These are phyloP conservation scores for Meloidogyne hapla DNA, from an alignment of 1,140 invertebrate species.

Conservation along the genomic window DNA sequence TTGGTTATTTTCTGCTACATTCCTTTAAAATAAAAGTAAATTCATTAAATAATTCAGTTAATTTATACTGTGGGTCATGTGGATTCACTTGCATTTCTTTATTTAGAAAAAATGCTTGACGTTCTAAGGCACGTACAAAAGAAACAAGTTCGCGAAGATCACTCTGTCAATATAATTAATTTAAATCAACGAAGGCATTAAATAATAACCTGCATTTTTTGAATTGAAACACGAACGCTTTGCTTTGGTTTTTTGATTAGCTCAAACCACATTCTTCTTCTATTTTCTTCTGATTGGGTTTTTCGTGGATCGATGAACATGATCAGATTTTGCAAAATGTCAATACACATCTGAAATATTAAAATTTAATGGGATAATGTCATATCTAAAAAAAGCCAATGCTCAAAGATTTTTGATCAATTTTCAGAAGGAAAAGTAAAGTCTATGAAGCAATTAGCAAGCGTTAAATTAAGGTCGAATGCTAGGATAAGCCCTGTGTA, in stretches of 20 bases:
- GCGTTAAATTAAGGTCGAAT: too few species aligned
- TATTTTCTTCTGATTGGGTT: constrained; percentile 73
- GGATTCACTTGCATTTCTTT: constrained; percentile 41
- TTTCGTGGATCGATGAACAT: constrained; percentile 92
- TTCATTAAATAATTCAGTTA: neutral
- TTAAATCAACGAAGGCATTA: constrained; percentile 62
- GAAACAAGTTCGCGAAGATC: constrained; percentile 62
- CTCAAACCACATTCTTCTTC: constrained; percentile 75
- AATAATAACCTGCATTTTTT: constrained; percentile 69
- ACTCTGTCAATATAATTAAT: constrained; percentile 61
- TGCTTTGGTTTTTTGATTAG: constrained; percentile 78
- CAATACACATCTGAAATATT: constrained; percentile 70
- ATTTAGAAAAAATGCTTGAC: constrained; percentile 59
- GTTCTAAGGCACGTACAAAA: constrained; percentile 50
- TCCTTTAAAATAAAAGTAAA: constrained; percentile 28
- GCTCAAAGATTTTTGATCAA: too few species aligned
- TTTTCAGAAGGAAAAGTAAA: too few species aligned
- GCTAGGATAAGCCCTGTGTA: too few species aligned
- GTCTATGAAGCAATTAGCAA: too few species aligned
- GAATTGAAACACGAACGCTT: constrained; percentile 72
- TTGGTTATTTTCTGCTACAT: constrained; percentile 23
- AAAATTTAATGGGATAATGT: too few species aligned
- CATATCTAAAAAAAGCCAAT: too few species aligned
- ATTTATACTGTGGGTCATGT: neutral
- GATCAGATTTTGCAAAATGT: constrained; percentile 93